These are phyloP conservation scores for Lasioglossum baleicum DNA, from an alignment of 1,140 invertebrate genomes.

Conservation along the genomic window DNA sequence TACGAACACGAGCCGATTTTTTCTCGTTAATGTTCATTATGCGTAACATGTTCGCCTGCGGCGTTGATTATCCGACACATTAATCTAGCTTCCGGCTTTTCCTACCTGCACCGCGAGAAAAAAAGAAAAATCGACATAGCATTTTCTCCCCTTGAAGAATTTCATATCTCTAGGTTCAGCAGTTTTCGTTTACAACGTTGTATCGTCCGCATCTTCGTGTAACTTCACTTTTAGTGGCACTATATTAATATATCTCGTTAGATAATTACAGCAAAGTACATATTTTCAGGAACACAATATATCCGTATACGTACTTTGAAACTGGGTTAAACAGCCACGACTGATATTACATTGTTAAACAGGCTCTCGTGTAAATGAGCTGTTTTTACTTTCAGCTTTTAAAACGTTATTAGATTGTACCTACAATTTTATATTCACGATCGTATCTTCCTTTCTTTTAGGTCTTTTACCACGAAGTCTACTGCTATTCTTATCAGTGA, in stretches of 20 bases:
- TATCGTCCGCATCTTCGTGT: neutral
- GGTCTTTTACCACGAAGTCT: no score
- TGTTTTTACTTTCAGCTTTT: no score
- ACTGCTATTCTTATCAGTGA: no score
- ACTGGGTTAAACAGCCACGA: conserved; percentile 4
- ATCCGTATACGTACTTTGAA: neutral
- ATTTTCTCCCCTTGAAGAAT: no score
- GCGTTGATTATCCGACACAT: neutral
- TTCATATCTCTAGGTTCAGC: neutral
- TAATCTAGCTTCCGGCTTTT: neutral
- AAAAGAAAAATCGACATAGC: neutral
- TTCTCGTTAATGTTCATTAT: neutral
- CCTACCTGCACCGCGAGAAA: no score
- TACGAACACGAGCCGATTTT: neutral
- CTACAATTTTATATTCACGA: no score
- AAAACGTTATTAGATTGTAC: no score
- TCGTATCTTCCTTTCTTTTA: no score
- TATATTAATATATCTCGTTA: neutral
- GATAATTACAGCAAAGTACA: neutral
- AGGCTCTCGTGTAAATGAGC: neutral
- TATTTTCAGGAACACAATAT: neutral
- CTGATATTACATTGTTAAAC: neutral
- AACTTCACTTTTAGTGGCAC: neutral
- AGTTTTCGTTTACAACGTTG: neutral
- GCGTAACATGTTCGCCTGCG: neutral